Percentiles rank a stretch among this genome's conserved stretches.
phyloP scores from a whole-genome alignment of 2,797 vertebrate genomes.

The Atherinosoma microstoma region DNA sequence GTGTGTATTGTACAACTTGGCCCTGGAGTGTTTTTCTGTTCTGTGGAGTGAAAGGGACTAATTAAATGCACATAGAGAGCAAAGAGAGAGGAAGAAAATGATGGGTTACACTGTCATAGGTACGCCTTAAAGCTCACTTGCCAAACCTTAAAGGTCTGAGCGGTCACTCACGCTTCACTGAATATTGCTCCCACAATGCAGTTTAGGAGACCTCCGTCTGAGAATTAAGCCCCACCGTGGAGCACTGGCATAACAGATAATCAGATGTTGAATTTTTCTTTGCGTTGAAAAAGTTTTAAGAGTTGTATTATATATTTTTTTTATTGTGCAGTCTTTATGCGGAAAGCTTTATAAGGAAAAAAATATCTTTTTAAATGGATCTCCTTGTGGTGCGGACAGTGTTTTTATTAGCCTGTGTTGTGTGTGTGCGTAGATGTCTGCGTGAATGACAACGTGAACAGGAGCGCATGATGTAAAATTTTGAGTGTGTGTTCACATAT shows the following conservation, averaged over 20 bases:
- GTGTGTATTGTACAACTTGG: constrained; percentile 34
- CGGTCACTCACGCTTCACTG: constrained; percentile 66
- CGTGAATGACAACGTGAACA: constrained; percentile 60
- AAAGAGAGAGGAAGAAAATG: constrained; percentile 50
- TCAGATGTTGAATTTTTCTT: constrained; percentile 87
- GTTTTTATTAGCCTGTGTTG: constrained; percentile 81
- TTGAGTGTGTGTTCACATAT: constrained; percentile 34
- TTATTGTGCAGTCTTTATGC: constrained; percentile 87
- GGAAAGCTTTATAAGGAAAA: constrained; percentile 87
- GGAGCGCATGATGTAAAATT: constrained; percentile 22
- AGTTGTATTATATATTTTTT: constrained; percentile 89
- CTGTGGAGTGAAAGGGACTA: constrained; percentile 55
- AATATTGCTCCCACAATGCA: constrained; percentile 72
- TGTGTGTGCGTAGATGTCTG: constrained; percentile 60
- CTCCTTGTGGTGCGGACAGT: constrained; percentile 80
- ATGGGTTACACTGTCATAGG: constrained; percentile 75
- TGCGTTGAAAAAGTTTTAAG: constrained; percentile 84
- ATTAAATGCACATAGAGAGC: constrained; percentile 63
- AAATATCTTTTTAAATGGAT: constrained; percentile 87
- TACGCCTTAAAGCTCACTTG: constrained; percentile 83
- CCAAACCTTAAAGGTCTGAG: constrained; percentile 77
- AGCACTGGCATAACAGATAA: constrained; percentile 81
- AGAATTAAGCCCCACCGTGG: constrained; percentile 77
- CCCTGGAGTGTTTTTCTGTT: constrained; percentile 47
- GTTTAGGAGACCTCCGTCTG: constrained; percentile 53